A percentile compares a stretch with the other conserved stretches of the same genome.
Conservation (phyloP, 2,113 vertebrate species). For the Glaucomys volans region DNA sequence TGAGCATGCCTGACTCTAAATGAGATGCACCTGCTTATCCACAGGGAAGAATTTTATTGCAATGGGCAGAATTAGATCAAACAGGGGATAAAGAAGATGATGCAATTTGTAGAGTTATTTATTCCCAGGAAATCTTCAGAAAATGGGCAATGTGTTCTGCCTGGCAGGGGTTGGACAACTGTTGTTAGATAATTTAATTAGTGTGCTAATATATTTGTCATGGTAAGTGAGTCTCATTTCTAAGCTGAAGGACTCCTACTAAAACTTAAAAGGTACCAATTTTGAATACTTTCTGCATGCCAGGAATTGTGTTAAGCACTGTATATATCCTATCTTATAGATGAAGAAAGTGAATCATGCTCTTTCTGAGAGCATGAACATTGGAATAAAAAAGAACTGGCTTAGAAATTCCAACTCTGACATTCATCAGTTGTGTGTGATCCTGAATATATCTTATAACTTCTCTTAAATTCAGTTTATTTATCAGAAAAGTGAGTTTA, state of each 20-base stretch:
- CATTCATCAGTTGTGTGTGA: background rate
- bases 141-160: background rate
- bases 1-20: background rate
- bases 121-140: constrained; percentile 10
- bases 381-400: background rate
- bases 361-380: background rate
- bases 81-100: background rate
- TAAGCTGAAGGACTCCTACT: background rate
- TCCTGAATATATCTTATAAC: constrained; percentile 2
- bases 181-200: background rate
- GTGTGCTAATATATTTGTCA: background rate
- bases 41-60: background rate
- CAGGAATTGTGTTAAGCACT: background rate
- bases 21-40: background rate
- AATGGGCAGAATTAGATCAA: background rate
- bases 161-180: background rate
- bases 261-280: background rate
- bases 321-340: background rate
- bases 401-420: background rate
- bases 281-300: background rate
- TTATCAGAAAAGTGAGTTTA: constrained; percentile 17
- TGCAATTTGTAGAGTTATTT: constrained; percentile 11
- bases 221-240: background rate
- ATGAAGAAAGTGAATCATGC: background rate
- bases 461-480: background rate